Evolutionary conservation across 1,140 invertebrate species (phyloP).

Genomic region (Augochlora pura): DNA sequence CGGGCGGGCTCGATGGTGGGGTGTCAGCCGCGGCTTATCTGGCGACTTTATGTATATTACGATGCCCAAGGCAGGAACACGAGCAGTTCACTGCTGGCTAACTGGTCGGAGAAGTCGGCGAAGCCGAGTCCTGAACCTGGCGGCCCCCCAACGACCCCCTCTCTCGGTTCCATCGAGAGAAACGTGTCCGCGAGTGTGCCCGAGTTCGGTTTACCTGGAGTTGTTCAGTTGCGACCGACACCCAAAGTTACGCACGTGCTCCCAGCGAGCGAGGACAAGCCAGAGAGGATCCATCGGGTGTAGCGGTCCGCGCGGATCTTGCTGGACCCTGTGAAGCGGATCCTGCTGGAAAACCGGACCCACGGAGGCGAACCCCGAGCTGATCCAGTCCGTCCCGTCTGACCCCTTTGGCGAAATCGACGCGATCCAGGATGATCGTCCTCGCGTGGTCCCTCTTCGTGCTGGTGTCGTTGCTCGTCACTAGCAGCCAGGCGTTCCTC

Average conservation of each 20-base stretch:
- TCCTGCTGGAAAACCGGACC: too few relatives aligned
- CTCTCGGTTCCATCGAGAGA: conserved; percentile 27
- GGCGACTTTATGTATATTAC: conserved; percentile 75
- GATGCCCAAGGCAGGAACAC: conserved; percentile 68
- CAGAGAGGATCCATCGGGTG: too few relatives aligned
- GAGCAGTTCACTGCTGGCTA: conserved; percentile 73
- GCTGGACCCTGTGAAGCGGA: too few relatives aligned
- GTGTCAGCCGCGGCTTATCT: conserved; percentile 70
- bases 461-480: conserved; percentile 64
- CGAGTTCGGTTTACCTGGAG: too few relatives aligned
- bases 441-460: conserved; percentile 66
- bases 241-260: conserved; percentile 11
- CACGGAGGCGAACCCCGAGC: neutral
- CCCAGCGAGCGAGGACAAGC: too few relatives aligned
- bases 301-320: too few relatives aligned
- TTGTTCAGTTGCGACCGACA: conserved; percentile 8
- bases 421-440: conserved; percentile 64
- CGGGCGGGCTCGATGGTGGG: conserved; percentile 62
- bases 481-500: conserved; percentile 66
- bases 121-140: conserved; percentile 43
- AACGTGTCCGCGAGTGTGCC: conserved; percentile 34
- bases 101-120: conserved; percentile 64
- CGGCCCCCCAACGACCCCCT: neutral
- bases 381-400: conserved; percentile 28
- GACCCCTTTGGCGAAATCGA: conserved; percentile 20